Base-by-base conservation (phyloP, 2,113 vertebrate species). In the Azemiops feae region DNA sequence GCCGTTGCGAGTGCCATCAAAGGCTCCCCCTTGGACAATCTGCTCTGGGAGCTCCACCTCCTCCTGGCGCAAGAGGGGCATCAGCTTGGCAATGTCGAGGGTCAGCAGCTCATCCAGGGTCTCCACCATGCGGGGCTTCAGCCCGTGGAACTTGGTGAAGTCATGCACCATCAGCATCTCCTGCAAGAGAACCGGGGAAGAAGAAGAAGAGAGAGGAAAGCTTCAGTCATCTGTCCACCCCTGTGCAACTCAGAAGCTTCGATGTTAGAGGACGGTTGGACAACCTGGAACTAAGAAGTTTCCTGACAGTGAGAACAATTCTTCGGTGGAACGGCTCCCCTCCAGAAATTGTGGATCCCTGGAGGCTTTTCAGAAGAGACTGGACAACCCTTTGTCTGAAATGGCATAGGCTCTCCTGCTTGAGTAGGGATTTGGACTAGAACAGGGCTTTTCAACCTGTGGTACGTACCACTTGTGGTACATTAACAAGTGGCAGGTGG, bases 1-100 rank as follows among this genome's bases (percentile, higher is more conserved):
- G 43, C 99, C 99, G 7, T 96, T 98, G 3, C 98, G 98, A 93
- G 97, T 98, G 22, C 98, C 98, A 1, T 98, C 94, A 34, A 99
- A 99, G 14, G 99, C 99, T 0, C 99, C 99, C 0, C 99, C 99
- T 94, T 99, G 98, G 93, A 99, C 99, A 0, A 98, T 97, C 0
- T 47, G 97, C 14, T 98, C 98, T 0, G 94, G 93, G 5, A 97
- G 98, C n/a, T 98, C 98, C 93, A 98, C 96, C 97, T 99, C 99
- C 96, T 99, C 99, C 96, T 99, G 98, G 27, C 98, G 97, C 90
- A 99, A 97, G 18, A 99, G 98, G 0, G 98, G 98, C 99, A 99
- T 99, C 91, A 99, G 97, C 94, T 98, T 98, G 94, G 99, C 98
- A 1, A 99, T 99, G 96, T 99, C 98, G 0, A 85, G 64, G 0